Conservation (phyloP, 1,140 invertebrate genomes). For the Neoseiulus cucumeris region DNA sequence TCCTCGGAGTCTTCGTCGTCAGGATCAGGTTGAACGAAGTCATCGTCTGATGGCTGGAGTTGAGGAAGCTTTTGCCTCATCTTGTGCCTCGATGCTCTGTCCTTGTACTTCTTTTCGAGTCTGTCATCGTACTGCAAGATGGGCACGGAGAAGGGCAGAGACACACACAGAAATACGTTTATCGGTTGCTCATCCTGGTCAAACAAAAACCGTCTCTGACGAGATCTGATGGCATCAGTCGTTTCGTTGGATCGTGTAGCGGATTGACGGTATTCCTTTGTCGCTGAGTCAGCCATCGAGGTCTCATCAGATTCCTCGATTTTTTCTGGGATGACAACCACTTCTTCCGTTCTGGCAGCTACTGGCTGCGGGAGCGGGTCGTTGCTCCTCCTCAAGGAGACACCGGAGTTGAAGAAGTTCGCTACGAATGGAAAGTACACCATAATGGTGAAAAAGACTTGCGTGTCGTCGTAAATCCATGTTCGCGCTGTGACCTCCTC, state of each 20-base stretch:
- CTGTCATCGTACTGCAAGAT: neutral
- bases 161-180: neutral
- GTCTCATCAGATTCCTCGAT: neutral
- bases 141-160: neutral
- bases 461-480: neutral
- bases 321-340: neutral
- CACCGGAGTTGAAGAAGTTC: neutral
- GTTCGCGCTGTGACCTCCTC: no score
- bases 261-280: no score
- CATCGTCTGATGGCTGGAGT: no score
- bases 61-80: no score
- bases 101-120: neutral
- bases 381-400: no score
- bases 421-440: neutral
- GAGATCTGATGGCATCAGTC: neutral
- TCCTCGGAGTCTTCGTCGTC: no score
- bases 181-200: neutral
- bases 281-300: neutral
- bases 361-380: no score
- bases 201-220: neutral
- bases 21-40: no score
- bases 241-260: no score
- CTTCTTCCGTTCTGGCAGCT: no score
- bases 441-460: slow-evolving; percentile 7
- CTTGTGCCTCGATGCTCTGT: no score